Evolutionary conservation across 2,113 vertebrate species (phyloP), one percentile per base, ranked within the genome.

Genomic region (Colaptes auratus): DNA sequence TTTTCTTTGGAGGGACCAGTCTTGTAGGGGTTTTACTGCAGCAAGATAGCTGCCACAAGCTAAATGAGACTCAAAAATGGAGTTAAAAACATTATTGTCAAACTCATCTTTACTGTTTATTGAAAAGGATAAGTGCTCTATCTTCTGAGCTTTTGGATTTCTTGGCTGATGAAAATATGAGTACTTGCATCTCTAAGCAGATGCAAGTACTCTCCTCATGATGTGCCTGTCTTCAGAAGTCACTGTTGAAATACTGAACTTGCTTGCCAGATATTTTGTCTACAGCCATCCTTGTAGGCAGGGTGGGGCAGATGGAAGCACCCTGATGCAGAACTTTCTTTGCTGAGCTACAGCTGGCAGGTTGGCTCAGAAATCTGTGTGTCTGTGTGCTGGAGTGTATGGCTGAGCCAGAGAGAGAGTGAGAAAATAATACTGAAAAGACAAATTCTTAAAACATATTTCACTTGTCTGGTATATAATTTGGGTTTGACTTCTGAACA

Each of bases 231-330:
- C 61, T 94, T 88, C 79, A 95, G 78, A 93, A 95, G 44, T 48
- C 48, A 69, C 63, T 78, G 48, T 67, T 94, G 89, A 90, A 91
- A 94, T 50, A 82, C 24, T 5, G 12, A 78, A 86, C 58, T 69
- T 86, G 76, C 59, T 74, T 94, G 95, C 85, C 94, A 94, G 76
- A 65, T 92, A 93, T 95, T 95, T 90, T 83, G 53, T 94, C 91
- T 94, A 77, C 90, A 93, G 79, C 52, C 10, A 1, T 91, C 44
- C 63, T 91, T 90, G 69, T 10, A 30, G 85, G 82, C 8, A 95
- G 88, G 95, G 94, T 92, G 94, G 82, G 93, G 91, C 58, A 88
- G 72, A 93, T 81, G 85, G 91, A 96, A 87, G 58, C 33, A 70
- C 78, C 86, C 61, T 86, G 70, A 78, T 90, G 82, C 69, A 92